phyloP scores from a whole-genome alignment of 2,888 invertebrate species.

The Zaprionus obscuricornis region DNA sequence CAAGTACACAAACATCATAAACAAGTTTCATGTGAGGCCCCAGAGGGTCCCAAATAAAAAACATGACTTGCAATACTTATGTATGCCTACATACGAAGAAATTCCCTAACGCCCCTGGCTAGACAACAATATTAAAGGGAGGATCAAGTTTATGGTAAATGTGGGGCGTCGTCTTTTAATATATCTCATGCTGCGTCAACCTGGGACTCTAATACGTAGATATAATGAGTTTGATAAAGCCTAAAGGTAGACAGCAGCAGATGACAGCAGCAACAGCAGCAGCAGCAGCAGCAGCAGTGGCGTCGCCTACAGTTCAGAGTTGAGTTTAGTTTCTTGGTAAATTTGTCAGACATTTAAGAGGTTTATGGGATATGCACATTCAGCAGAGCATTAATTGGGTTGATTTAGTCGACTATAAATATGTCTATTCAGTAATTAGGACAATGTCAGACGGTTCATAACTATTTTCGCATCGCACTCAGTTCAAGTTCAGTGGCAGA shows the following conservation, averaged over 20 bases:
- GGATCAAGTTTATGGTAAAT: no score
- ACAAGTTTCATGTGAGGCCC: not conserved
- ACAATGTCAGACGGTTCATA: constrained; percentile 8
- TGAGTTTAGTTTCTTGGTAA: constrained; percentile 16
- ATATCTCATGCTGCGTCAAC: not conserved
- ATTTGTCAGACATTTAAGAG: constrained; percentile 20
- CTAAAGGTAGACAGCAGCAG: not conserved
- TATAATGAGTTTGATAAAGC: constrained; percentile 5
- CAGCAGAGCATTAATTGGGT: constrained; percentile 23
- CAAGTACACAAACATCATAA: constrained; percentile 1
- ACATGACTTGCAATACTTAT: no score
- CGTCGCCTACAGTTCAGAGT: no score
- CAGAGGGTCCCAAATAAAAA: no score
- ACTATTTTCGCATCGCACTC: constrained; percentile 1
- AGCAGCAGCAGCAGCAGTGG: no score
- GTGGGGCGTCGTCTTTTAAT: constrained; percentile 6
- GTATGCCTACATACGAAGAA: no score
- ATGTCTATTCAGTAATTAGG: constrained; percentile 3
- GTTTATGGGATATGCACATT: constrained; percentile 10
- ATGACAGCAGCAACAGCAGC: no score
- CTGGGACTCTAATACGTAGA: not conserved
- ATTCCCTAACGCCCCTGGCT: no score
- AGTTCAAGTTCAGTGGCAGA: constrained; percentile 14
- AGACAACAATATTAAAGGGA: no score
- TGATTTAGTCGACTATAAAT: constrained; percentile 4